These are phyloP conservation scores for Platygyra sinensis DNA, from an alignment of 64 coral and sea anemone species.

Conservation along the genomic window DNA sequence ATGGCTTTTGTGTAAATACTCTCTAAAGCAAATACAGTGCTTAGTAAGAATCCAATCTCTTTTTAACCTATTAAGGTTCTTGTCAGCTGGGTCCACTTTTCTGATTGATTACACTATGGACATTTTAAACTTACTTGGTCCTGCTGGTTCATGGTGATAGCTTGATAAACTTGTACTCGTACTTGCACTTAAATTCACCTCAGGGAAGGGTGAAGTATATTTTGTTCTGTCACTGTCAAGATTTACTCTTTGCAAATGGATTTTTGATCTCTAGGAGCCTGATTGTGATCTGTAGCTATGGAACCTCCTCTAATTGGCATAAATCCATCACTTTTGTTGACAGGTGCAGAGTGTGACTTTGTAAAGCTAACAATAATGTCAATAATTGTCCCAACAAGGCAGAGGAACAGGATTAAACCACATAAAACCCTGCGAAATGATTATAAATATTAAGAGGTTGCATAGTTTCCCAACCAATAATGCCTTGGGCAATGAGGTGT, in stretches of 20 bases:
- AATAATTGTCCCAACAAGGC: slow-evolving; percentile 46
- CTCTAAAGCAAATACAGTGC: no score
- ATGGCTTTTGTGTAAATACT: no score
- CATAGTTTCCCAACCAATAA: neutral
- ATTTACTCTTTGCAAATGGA: neutral
- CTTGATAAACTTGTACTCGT: neutral
- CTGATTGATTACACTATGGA: no score
- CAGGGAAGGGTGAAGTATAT: neutral
- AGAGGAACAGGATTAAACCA: slow-evolving; percentile 48
- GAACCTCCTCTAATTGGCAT: slow-evolving; percentile 19
- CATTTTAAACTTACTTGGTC: slow-evolving; percentile 7
- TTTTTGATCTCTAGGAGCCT: neutral
- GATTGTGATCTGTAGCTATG: neutral
- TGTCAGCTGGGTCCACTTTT: no score
- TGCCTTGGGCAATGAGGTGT: neutral
- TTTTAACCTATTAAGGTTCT: no score
- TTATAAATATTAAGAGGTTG: neutral
- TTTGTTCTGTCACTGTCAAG: neutral
- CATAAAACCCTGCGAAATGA: slow-evolving; percentile 38
- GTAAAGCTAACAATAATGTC: slow-evolving; percentile 21
- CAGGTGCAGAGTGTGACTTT: neutral
- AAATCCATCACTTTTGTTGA: slow-evolving; percentile 44
- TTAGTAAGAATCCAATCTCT: no score
- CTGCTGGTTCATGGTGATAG: neutral
- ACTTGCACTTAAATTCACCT: neutral